Base-by-base conservation (phyloP, 1,140 invertebrate genomes). In the Bradysia coprophila region DNA sequence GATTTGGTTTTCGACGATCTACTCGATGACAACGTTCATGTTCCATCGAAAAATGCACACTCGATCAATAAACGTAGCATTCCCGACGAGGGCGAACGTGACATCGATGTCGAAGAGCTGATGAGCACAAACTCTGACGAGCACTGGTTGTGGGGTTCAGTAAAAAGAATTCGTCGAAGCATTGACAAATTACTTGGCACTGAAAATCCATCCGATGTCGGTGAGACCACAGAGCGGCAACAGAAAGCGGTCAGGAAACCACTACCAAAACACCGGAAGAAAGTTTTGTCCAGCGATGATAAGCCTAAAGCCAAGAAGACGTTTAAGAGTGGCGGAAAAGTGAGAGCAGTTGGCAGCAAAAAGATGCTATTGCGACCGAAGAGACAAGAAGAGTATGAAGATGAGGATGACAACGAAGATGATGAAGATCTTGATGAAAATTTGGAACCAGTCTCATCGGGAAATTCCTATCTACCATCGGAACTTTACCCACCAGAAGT, bases 101-200 rank as follows among this genome's bases (percentile, higher is more conserved):
- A 33, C 5, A 19, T 33, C 15, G 28, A 36, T 5, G 20, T 4
- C 18, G 42, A 37, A 19, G 33, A 21, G 3, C 11, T 23, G 5
- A 13, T 11, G 8, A 20, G 9, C 9, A 43, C 40, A 3, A 20
- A 32, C 8, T 38, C 40, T 13, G 32, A 36, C 20, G 3, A 46
- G 33, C 36, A 51, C 13, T 59, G 54, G 56, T 46, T 56, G 18
- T 38, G 43, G 34, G 38, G 48, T 28, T 44, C 50, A 9, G 46
- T 56, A 6, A 45, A 45, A 8, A 52, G 57, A 0, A 55, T 59
- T 5, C 52, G 55, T 15, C 55, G 56, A 24, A 52, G 54, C 16
- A 41, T 59, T 11, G 44, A 42, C 0, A 48, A 51, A 1, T 13
- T 59, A 1, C 54, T 59, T 33, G 53, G 57, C 10, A 46, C 22